phyloP scores from a whole-genome alignment of 1,140 invertebrate genomes.

The Atta cephalotes region DNA sequence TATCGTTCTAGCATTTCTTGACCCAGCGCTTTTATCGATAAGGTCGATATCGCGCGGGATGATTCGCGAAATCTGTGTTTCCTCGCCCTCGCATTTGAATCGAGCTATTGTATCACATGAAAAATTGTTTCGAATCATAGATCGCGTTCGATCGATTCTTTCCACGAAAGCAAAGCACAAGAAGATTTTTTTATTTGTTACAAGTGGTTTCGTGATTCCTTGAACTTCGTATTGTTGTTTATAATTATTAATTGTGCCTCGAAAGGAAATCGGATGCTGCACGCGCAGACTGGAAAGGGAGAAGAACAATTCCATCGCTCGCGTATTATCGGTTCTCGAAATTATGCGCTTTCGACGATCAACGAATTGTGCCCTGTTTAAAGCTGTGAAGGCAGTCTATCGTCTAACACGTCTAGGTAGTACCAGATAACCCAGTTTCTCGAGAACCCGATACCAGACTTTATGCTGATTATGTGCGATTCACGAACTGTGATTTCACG shows the following conservation, averaged over 20 bases:
- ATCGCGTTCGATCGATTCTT: background rate
- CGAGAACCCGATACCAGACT: conserved; percentile 30
- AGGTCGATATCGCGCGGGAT: conserved; percentile 26
- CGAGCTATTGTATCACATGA: background rate
- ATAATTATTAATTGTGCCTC: background rate
- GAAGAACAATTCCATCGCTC: background rate
- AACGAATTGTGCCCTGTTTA: conserved; percentile 60
- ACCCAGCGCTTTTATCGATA: conserved; percentile 41
- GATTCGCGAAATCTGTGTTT: conserved; percentile 46
- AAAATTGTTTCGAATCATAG: background rate
- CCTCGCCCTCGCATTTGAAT: background rate
- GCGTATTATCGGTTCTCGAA: conserved; percentile 50
- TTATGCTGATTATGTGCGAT: conserved; percentile 46
- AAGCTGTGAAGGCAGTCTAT: conserved; percentile 1
- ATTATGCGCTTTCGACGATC: conserved; percentile 43
- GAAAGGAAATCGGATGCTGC: background rate
- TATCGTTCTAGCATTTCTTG: conserved; percentile 56
- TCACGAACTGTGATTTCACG: conserved; percentile 46
- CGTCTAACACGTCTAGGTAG: conserved; percentile 10
- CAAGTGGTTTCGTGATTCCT: background rate
- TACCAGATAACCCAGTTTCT: conserved; percentile 61
- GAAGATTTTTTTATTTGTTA: background rate
- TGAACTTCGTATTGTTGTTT: background rate
- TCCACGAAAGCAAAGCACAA: background rate
- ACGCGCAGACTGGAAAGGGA: background rate